Evolutionary conservation across 2,113 vertebrate genomes (phyloP), one percentile per base, ranked within the genome.

Genomic region (Poecile atricapillus): DNA sequence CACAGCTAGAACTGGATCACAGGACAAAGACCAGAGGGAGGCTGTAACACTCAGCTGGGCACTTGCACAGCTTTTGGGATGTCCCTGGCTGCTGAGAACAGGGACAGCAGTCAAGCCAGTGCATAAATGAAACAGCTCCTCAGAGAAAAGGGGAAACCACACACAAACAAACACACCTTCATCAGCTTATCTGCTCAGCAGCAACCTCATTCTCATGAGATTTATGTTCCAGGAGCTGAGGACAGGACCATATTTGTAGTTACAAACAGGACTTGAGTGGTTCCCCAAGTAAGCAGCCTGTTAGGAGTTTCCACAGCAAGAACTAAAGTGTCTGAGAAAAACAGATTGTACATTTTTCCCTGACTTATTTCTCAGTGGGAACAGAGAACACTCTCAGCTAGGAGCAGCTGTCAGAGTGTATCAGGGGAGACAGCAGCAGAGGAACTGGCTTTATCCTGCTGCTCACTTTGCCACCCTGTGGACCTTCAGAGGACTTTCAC

Each of bases 91-190:
- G 75, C 65, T 24, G 30, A 68, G 39, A 67, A 59, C 27, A 46
- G 13, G 10, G 24, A 31, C 59, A 68, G 44, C 11, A 25, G 43
- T 23, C 33, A 70, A 1, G 0, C 13, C 52, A 1, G 0, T 19
- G 50, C 44, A 35, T 9, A 21, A 63, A 31, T 17, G 10, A 67
- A 81, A 37, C 23, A 19, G 64, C 44, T 74, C 55, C 68, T 21
- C 7, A 5, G 44, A 50, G 58, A 52, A 43, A 52, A 60, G 20
- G 13, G 47, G 20, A 71, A 43, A 13, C 33, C 24, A 44, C 17
- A 62, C 14, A 33, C 23, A 15, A 18, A 60, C 19, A 13, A 15
- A 14, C 17, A 37, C 15, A 28, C 17, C 23, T 31, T 1, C 11
- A 6, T 16, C 31, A 73, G n/a, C 19, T 60, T 44, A 69, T 59